A percentile compares a stretch with the other conserved stretches of the same genome.
These are phyloP conservation scores for Caerostris extrusa DNA, from an alignment of 1,140 invertebrate species.

Conservation along the genomic window DNA sequence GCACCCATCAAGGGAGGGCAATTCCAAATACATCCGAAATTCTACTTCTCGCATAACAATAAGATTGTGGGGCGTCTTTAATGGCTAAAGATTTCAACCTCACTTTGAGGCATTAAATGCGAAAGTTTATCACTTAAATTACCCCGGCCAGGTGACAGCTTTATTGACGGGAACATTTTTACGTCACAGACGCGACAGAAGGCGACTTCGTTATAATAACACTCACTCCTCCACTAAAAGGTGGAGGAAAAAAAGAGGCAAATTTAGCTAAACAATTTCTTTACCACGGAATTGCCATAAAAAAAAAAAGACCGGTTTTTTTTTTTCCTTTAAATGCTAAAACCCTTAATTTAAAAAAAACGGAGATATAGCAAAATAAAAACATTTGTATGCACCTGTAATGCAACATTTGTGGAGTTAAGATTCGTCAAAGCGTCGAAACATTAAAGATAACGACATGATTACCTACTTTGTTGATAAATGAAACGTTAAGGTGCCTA, in stretches of 20 bases:
- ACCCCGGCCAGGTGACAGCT: slow-evolving; percentile 70
- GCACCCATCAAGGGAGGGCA: slow-evolving; percentile 18
- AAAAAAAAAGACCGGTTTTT: background rate
- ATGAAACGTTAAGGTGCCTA: too few species aligned
- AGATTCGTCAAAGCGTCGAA: background rate
- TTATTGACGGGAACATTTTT: slow-evolving; percentile 76
- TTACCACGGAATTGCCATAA: slow-evolving; percentile 45
- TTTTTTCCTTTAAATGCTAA: background rate
- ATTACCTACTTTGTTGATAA: background rate
- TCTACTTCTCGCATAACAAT: slow-evolving; percentile 72
- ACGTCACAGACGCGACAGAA: slow-evolving; percentile 54
- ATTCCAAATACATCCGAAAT: slow-evolving; percentile 66
- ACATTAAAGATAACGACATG: background rate
- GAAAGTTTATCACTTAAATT: slow-evolving; percentile 75
- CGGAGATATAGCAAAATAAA: background rate
- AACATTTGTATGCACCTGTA: too few species aligned
- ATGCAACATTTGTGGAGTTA: background rate
- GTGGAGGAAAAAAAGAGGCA: background rate
- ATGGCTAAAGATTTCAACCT: slow-evolving; percentile 74
- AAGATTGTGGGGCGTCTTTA: slow-evolving; percentile 54
- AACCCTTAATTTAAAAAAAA: background rate
- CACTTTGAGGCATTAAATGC: slow-evolving; percentile 74
- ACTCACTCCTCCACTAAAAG: background rate
- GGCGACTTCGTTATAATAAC: slow-evolving; percentile 13
- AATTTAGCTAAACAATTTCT: slow-evolving; percentile 71